Base-by-base conservation (phyloP, 2,888 invertebrate species). In the Sipunculus nudus region DNA sequence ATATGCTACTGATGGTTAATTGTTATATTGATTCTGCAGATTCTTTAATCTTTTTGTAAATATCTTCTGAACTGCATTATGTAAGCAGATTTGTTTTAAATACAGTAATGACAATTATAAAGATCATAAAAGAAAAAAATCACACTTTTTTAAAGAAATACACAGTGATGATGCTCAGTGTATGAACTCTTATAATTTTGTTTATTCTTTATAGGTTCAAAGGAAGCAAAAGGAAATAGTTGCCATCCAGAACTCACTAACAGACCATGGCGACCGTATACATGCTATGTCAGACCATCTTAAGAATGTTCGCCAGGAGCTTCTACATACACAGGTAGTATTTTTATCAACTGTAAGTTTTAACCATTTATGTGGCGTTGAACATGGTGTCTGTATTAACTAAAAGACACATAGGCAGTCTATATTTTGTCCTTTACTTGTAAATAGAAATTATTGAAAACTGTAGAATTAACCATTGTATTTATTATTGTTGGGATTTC, bases 241-340 rank as follows among this genome's bases (percentile, higher is more conserved):
- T 16, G 41, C 55, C 5, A 61, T 70, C 26, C 64, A 75, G 56
- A 76, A 77, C 67, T 76, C 80, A 16, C 64, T 81, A 47, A 75
- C 72, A 35, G 77, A 79, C 55, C 74, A 75, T 61, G 78, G 78
- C 10, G 82, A 83, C 66, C 67, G 82, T 6, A 73, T 82, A 3
- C 71, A 73, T 65, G 79, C 81, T 16, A 79, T 83, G 77, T 68
- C 72, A 3, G 77, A 78, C 54, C 83, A 83, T 67, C 73, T 81
- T 53, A 82, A 80, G 59, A 82, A 83, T 78, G 82, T 83, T 26
- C 67, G 80, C 25, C 81, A 82, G 58, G 83, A 83, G 63, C 75
- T 83, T 8, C 74, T 77, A 43, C 79, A 81, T 56, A 81, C 82
- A 45, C 81, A 81, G 76, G 80, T 80, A 63, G 23, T 19, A 16